A percentile compares a stretch with the other conserved stretches of the same genome.
Evolutionary conservation across 92 coral and sea anemone species (phyloP).

Genomic region (Metridium senile): DNA sequence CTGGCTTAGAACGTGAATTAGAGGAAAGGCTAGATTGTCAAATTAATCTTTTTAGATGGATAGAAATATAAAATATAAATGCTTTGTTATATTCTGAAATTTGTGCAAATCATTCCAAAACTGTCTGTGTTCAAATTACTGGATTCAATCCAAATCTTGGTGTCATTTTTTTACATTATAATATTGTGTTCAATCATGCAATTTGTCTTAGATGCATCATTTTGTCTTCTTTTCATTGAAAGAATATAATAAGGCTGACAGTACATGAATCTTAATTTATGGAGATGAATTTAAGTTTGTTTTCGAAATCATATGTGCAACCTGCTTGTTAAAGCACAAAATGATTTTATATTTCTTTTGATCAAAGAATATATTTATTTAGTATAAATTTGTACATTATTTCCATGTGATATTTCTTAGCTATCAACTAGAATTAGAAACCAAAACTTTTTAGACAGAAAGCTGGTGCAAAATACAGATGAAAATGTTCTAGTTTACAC

Average conservation of each 20-base stretch:
- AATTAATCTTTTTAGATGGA: neutral
- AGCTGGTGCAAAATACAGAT: too few relatives aligned
- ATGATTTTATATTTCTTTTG: neutral
- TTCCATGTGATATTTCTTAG: too few relatives aligned
- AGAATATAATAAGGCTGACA: neutral
- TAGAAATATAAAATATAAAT: constrained; percentile 12
- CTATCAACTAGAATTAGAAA: too few relatives aligned
- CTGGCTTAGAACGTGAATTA: neutral
- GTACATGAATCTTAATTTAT: neutral
- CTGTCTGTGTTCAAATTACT: constrained; percentile 2
- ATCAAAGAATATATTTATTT: neutral
- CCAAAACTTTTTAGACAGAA: too few relatives aligned
- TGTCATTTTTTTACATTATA: neutral
- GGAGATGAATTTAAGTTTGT: neutral
- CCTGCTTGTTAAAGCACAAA: neutral
- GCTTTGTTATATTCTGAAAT: constrained; percentile 1
- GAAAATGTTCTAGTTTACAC: too few relatives aligned
- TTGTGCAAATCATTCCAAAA: neutral
- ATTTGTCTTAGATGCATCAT: neutral
- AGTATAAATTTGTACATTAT: too few relatives aligned
- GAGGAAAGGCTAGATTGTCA: neutral
- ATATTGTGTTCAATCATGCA: neutral
- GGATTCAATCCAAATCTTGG: neutral
- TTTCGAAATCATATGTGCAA: neutral
- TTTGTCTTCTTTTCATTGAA: neutral